Evolutionary conservation across 2,113 vertebrate species (phyloP).

Genomic region (Cephalopholis sonnerati): DNA sequence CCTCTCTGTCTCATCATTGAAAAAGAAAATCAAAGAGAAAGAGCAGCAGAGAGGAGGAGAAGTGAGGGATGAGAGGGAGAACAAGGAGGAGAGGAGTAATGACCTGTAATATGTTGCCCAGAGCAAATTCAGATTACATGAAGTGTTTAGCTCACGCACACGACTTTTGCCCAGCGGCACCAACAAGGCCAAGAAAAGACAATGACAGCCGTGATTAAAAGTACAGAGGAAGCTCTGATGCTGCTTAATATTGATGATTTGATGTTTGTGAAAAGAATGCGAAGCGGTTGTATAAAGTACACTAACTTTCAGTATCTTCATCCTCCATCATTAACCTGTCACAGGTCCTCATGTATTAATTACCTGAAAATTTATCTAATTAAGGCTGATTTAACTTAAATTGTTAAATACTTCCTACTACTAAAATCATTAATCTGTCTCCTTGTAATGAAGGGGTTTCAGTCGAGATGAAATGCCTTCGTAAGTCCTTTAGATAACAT

Average conservation of each 20-base stretch:
- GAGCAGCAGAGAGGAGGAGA: conserved; percentile 49
- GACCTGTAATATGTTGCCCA: conserved; percentile 54
- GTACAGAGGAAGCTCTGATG: conserved; percentile 2
- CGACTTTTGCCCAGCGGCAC: background rate
- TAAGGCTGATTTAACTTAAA: conserved; percentile 15
- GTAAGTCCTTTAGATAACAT: too few species aligned
- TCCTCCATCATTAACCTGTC: conserved; percentile 37
- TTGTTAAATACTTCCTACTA: background rate
- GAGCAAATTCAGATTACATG: conserved; percentile 51
- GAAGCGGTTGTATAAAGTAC: background rate
- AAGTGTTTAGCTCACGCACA: conserved; percentile 40
- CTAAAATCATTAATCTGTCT: background rate
- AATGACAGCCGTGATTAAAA: background rate
- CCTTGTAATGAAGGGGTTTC: background rate
- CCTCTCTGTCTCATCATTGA: conserved; percentile 62
- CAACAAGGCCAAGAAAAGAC: conserved; percentile 11
- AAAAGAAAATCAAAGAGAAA: conserved; percentile 66
- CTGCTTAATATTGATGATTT: background rate
- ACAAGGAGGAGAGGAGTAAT: conserved; percentile 42
- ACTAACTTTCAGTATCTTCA: conserved; percentile 1
- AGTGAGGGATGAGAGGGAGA: conserved; percentile 61
- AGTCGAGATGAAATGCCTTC: too few species aligned
- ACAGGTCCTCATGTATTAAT: conserved; percentile 10
- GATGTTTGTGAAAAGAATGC: conserved; percentile 1
- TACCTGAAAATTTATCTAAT: conserved; percentile 30